Base-by-base conservation (phyloP, 2,888 invertebrate genomes). In the Cotesia congregata region DNA sequence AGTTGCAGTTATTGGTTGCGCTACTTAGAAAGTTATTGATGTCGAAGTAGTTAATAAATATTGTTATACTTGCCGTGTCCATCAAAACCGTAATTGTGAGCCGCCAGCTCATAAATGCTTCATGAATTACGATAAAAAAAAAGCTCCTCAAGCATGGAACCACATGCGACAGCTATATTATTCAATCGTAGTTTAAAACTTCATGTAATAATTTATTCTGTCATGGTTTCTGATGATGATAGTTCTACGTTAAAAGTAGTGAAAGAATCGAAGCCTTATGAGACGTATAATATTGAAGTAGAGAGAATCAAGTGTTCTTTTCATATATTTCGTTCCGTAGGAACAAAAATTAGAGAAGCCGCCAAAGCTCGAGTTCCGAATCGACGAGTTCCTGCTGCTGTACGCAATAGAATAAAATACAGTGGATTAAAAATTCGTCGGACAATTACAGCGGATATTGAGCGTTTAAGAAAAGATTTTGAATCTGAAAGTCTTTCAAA, bases 21-120 rank as follows among this genome's bases (percentile, higher is more conserved):
- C 68, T 17, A 80, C 74, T 0, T 50, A 76, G 17, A 80, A 80
- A 75, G 72, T 81, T 20, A 62, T 85, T 41, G 50, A 50, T 9
- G 9, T 50, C 3, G 50, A 41, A 41, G 50, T 50, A 6, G 7
- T 50, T 9, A 50, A 50, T 50, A 50, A 50, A 50, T 50, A 50
- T 50, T 50, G 50, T 20, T 20, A 1, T 20, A 20, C 20, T 20
- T 20, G 20, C 20, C 20, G 20, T 20, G 20, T 20, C 2, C 3
- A 50, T 50, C 2, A 50, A 9, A 50, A 50, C 12, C 12, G 50
- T 50, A 12, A 50, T 50, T 9, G 7, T 7, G 50, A 50, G 6
- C 50, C 50, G 12, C 50, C 50, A 12, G 3, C 7, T 3, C 50
- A 50, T 6, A 7, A 7, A 12, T 50, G 50, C 50, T 50, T 3